These are phyloP conservation scores for Loripinus fragilis DNA, from an alignment of 2,888 invertebrate species.

Conservation along the genomic window DNA sequence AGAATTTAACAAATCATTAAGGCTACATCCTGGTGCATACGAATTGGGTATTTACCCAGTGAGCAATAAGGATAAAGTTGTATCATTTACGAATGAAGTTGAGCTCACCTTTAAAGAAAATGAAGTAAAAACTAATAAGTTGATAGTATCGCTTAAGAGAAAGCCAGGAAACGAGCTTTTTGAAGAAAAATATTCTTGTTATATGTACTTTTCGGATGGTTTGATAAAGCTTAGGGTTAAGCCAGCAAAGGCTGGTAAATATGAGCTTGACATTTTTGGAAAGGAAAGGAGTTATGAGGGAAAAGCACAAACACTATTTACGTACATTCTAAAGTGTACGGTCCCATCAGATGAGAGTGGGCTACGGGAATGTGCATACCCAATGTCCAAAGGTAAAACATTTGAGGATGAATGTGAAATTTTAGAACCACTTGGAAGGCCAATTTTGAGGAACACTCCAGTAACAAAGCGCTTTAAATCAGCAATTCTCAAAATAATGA, in stretches of 20 bases:
- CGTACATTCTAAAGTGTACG: slow-evolving; percentile 39
- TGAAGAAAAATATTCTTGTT: slow-evolving; percentile 6
- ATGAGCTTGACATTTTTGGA: slow-evolving; percentile 44
- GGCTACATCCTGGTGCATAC: slow-evolving; percentile 23
- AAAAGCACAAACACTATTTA: slow-evolving; percentile 24
- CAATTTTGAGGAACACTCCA: not conserved
- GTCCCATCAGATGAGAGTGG: not conserved
- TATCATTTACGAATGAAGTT: slow-evolving; percentile 17
- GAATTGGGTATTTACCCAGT: slow-evolving; percentile 20
- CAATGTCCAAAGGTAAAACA: slow-evolving; percentile 1
- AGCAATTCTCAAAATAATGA: not conserved
- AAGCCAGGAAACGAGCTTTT: slow-evolving; percentile 1
- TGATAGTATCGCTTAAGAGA: slow-evolving; percentile 10
- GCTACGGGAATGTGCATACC: not conserved
- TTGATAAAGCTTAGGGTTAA: slow-evolving; percentile 30
- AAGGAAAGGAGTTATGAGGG: slow-evolving; percentile 18
- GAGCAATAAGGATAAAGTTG: slow-evolving; percentile 19
- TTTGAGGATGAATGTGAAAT: slow-evolving; percentile 19
- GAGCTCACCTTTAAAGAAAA: slow-evolving; percentile 7
- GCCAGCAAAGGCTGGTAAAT: slow-evolving; percentile 39
- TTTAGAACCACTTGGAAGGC: not conserved
- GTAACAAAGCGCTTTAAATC: not conserved
- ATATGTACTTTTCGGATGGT: slow-evolving; percentile 10
- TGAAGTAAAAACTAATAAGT: not conserved
- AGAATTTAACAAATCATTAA: slow-evolving; percentile 30